Evolutionary conservation across 2,888 invertebrate species (phyloP), one percentile per base, ranked within the genome.

Genomic region (Empis livida): DNA sequence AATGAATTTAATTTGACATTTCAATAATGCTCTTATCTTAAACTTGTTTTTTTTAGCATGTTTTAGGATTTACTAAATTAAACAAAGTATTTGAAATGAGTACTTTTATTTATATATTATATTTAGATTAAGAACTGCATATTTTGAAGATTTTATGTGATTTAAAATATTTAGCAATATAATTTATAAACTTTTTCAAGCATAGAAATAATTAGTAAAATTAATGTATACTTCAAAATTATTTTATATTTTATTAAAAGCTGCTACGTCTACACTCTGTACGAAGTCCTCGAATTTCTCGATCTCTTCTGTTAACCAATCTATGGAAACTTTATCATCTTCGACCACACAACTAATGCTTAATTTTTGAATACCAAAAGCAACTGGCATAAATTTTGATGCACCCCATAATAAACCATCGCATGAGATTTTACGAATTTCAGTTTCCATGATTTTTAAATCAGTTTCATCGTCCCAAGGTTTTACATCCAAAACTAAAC

Each of bases 351-450:
- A 87, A 31, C 82, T 82, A 58, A 96, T 93, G 69, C 90, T 89
- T 47, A 96, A 73, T 67, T 96, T 95, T 58, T 85, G 78, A 58
- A 95, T 93, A 47, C 94, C 93, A 71, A 84, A 95, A 6, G 90
- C 94, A 37, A 95, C 75, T 27, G 93, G 91, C 10, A 92, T 88
- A 46, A 93, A 72, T 76, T 92, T 91, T 3, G 88, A 84, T 47
- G 89, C 86, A 56, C 96, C 96, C 96, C 96, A 97, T 5, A 94
- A 65, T 31, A 96, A 78, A 20, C 96, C 96, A 61, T 95, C 94
- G 53, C 76, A 77, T 51, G 64, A 64, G 54, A 97, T 83, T 55
- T 77, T 74, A 55, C 94, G 77, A 1, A 95, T 92, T 56, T 73
- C 71, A 27, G 72, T 67, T 71, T 97, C 95, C 79, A 96, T 77